A percentile compares a stretch with the other conserved stretches of the same genome.
These are phyloP conservation scores for Trachelus iudaicus DNA, from an alignment of 2,888 invertebrate species.

Conservation along the genomic window DNA sequence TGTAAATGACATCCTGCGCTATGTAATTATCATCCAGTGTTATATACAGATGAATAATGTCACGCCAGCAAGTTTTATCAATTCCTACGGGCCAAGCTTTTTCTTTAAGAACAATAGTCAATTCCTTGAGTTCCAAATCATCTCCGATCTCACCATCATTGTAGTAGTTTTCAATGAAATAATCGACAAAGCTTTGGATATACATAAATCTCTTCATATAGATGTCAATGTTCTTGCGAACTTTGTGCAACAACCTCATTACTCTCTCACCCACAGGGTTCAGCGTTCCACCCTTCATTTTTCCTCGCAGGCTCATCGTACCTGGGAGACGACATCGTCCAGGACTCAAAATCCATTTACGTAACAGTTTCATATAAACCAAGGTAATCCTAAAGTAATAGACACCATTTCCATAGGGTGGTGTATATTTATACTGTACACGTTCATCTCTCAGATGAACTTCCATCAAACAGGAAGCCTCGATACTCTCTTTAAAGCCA, in stretches of 20 bases:
- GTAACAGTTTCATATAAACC: constrained; percentile 11
- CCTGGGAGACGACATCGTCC: constrained; percentile 19
- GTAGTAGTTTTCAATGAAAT: constrained; percentile 9
- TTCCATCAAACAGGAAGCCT: constrained; percentile 7
- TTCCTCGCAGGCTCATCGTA: background rate
- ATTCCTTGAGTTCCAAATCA: background rate
- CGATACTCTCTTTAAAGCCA: constrained; percentile 3
- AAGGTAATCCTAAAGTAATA: constrained; percentile 16
- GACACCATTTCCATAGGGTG: constrained; percentile 13
- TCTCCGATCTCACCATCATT: constrained; percentile 9
- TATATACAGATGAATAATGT: background rate
- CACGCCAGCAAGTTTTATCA: background rate
- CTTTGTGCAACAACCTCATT: background rate
- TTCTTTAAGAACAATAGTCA: background rate
- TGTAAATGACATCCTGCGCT: background rate
- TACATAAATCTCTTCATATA: constrained; percentile 15
- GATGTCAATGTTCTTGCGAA: background rate
- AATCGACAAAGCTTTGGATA: constrained; percentile 12
- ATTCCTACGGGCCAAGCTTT: constrained; percentile 13
- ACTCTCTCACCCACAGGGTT: constrained; percentile 14
- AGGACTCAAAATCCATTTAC: constrained; percentile 22
- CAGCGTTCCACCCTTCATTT: background rate
- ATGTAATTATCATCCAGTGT: background rate
- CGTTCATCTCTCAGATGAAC: constrained; percentile 10
- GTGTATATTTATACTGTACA: constrained; percentile 18